Evolutionary conservation across 2,888 invertebrate species (phyloP).

Genomic region (Agonopterix arenella): DNA sequence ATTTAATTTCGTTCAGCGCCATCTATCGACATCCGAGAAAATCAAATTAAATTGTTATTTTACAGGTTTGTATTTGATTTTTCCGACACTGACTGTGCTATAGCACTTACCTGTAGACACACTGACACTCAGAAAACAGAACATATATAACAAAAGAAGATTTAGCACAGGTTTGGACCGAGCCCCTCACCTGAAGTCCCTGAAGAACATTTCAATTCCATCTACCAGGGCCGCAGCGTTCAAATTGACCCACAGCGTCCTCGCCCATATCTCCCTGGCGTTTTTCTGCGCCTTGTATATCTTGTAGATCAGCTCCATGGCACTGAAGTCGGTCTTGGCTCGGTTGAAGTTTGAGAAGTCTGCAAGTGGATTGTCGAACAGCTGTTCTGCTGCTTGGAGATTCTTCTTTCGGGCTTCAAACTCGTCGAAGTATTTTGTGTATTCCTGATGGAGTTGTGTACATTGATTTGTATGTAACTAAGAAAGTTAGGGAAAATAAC

Average conservation of each 20-base stretch:
- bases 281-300: constrained; percentile 87
- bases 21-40: too few species aligned
- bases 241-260: constrained; percentile 91
- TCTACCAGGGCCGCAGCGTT: constrained; percentile 90
- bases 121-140: too few species aligned
- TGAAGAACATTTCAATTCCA: constrained; percentile 90
- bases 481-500: too few species aligned
- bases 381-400: constrained; percentile 82
- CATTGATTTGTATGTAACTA: too few species aligned
- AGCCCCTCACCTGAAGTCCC: constrained; percentile 77
- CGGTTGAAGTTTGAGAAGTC: constrained; percentile 87
- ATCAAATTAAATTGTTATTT: too few species aligned
- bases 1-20: too few species aligned
- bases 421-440: constrained; percentile 78
- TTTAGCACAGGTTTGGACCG: too few species aligned
- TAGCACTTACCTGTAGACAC: too few species aligned
- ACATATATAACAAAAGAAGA: too few species aligned
- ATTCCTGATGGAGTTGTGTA: constrained; percentile 62
- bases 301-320: constrained; percentile 84
- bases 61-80: too few species aligned
- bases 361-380: constrained; percentile 91
- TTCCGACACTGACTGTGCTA: too few species aligned
- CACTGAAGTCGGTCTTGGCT: constrained; percentile 78
- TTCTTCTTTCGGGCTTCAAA: constrained; percentile 79
- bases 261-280: constrained; percentile 88